Base-by-base conservation (phyloP, 2,797 vertebrate genomes). In the Phrynocephalus guinanensis region DNA sequence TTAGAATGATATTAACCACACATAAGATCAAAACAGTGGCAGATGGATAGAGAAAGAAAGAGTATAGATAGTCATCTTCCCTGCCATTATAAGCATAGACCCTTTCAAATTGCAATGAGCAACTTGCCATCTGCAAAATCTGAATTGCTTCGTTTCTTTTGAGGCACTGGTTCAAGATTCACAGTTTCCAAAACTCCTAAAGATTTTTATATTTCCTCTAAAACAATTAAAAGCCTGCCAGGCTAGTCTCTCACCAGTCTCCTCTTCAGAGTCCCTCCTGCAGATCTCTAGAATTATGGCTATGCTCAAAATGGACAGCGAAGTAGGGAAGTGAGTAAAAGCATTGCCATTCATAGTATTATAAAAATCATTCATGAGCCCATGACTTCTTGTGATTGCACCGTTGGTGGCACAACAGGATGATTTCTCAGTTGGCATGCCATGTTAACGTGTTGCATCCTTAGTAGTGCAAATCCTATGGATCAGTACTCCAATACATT, bases 21-120 rank as follows among this genome's bases (percentile, higher is more conserved):
- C 92, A 28, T 56, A 90, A 94, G 92, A 94, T 91, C 93, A 33
- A 94, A 94, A 93, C 91, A 92, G 92, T 92, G 91, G 93, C 95
- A 96, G 95, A 95, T 96, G 95, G 95, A 95, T 94, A 95, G 91
- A 95, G 92, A 92, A 95, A 95, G 93, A 95, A 93, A 89, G 13
- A 44, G 83, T 89, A 91, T 94, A 94, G 66, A 67, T 93, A 93
- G 94, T 95, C 95, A 95, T 92, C 87, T 96, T 95, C 94, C 94
- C 91, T 94, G 91, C 93, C 91, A 88, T 94, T 93, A 89, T 91
- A 89, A 89, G 84, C 89, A 93, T 92, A 90, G 91, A 93, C 92
- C 93, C 91, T 93, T 94, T 94, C 95, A 95, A 92, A 94, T 91
- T 93, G 93, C 89, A 90, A 78, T 84, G 89, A 95, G 90, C 87